Base-by-base conservation (phyloP, 1,140 invertebrate genomes). In the Gonatopus flavifemur region DNA sequence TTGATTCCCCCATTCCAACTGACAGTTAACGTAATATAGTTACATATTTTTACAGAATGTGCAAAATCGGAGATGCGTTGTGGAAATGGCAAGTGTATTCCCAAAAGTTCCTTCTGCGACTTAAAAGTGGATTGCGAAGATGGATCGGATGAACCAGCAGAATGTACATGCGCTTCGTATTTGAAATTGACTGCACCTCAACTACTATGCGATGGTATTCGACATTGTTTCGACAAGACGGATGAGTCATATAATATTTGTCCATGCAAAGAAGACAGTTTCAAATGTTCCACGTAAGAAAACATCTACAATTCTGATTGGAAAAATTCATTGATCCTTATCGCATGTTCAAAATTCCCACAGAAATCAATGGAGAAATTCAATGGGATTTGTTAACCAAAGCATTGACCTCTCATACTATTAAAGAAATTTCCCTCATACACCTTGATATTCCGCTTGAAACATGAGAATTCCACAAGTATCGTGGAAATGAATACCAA, bases 191-290 rank as follows among this genome's bases (percentile, higher is more conserved):
- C 85, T 0, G 69, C 80, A 52, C 84, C 86, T 7, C 72, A 80
- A 3, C 81, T 82, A 45, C 72, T 92, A 21, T 94, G 93, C 67
- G 88, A 94, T 70, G 88, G 89, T 7, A 77, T 85, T 4, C 74
- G 87, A 19, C 85, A 94, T 66, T 95, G 93, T 65, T 77, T 79
- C 33, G 91, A 94, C 66, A 86, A 87, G 60, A 84, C 81, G 21
- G 92, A 94, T 67, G 92, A 94, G 71, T 81, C 83, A 48, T 81
- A 82, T 0, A 66, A 74, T 24, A 70, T 79, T 4, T 91, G 89
- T 58, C 72, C 76, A 13, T 89, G 88, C 66, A 81, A 74, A 12
- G 67, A 69, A 1, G 57, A 66, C 6, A 77, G 70, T 30, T 83
- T 81, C 35, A 72, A 68, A 39, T 86, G 84, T 62, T 57, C 41